Evolutionary conservation across 2,888 invertebrate species (phyloP).

Genomic region (Cerastoderma edule): DNA sequence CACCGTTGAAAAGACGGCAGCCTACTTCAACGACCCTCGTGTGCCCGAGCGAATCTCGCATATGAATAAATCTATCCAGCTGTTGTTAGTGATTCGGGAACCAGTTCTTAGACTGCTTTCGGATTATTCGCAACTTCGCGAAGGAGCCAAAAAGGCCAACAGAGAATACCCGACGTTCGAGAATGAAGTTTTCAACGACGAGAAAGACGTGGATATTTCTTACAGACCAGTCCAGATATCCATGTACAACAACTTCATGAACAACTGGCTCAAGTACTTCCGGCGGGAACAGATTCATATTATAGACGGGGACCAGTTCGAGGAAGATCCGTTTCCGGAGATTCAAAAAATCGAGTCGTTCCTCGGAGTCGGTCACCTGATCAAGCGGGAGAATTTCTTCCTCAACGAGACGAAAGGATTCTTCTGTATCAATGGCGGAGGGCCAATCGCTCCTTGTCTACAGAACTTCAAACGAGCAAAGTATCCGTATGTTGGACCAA

Average conservation of each 20-base stretch:
- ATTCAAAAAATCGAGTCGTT: slow-evolving; percentile 75
- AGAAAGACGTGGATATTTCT: slow-evolving; percentile 82
- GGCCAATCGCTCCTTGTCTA: slow-evolving; percentile 89
- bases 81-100: slow-evolving; percentile 96
- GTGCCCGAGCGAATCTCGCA: slow-evolving; percentile 96
- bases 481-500: slow-evolving; percentile 93
- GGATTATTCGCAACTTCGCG: slow-evolving; percentile 95
- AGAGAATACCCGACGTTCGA: slow-evolving; percentile 79
- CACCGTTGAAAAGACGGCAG: slow-evolving; percentile 98
- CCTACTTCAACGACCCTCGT: slow-evolving; percentile 97
- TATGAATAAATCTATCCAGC: slow-evolving; percentile 94
- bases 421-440: slow-evolving; percentile 90
- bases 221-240: slow-evolving; percentile 82
- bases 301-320: slow-evolving; percentile 87
- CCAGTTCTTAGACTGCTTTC: slow-evolving; percentile 97
- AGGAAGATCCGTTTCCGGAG: slow-evolving; percentile 70
- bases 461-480: slow-evolving; percentile 94
- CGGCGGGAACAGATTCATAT: slow-evolving; percentile 95
- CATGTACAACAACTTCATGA: slow-evolving; percentile 88
- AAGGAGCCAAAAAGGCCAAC: slow-evolving; percentile 60
- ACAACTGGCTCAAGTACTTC: slow-evolving; percentile 96
- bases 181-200: slow-evolving; percentile 78
- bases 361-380: slow-evolving; percentile 69
- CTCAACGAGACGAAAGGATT: slow-evolving; percentile 98
- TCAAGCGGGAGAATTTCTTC: slow-evolving; percentile 91